Evolutionary conservation across 1,140 invertebrate species (phyloP).

Genomic region (Rhagoletis zephyria): DNA sequence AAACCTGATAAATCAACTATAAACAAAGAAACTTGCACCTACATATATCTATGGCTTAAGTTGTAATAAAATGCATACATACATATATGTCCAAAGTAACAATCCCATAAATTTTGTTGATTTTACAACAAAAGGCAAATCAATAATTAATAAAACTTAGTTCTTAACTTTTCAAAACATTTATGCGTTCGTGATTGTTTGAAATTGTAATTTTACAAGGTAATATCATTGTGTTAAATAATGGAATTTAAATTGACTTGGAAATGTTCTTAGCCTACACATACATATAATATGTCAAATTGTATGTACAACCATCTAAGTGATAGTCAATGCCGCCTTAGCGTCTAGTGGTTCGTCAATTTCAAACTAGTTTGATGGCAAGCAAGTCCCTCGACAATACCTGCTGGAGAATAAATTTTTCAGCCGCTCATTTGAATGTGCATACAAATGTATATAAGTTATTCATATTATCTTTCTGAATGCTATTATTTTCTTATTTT

Average conservation of each 20-base stretch:
- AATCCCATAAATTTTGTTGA: neutral
- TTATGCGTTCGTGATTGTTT: conserved; percentile 22
- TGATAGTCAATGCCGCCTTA: neutral
- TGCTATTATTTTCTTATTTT: neutral
- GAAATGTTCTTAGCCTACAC: neutral
- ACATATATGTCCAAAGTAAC: neutral
- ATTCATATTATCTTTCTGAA: too few relatives aligned
- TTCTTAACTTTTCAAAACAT: conserved; percentile 43
- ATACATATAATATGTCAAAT: neutral
- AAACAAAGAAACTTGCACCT: neutral
- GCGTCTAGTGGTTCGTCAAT: neutral
- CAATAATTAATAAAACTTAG: neutral
- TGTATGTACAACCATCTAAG: neutral
- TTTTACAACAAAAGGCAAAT: neutral
- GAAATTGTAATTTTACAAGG: conserved; percentile 18
- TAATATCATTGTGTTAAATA: neutral
- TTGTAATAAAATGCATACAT: neutral
- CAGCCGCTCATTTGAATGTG: neutral
- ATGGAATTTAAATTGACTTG: neutral
- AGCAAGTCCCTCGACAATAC: neutral
- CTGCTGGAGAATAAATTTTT: neutral
- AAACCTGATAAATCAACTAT: neutral
- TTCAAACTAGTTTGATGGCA: neutral
- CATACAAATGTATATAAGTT: neutral
- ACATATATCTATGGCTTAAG: neutral